Percentiles rank a stretch among this genome's conserved stretches.
Conservation (phyloP, 37 sponge, comb jelly and placozoan genomes). For the Spongilla lacustris region DNA sequence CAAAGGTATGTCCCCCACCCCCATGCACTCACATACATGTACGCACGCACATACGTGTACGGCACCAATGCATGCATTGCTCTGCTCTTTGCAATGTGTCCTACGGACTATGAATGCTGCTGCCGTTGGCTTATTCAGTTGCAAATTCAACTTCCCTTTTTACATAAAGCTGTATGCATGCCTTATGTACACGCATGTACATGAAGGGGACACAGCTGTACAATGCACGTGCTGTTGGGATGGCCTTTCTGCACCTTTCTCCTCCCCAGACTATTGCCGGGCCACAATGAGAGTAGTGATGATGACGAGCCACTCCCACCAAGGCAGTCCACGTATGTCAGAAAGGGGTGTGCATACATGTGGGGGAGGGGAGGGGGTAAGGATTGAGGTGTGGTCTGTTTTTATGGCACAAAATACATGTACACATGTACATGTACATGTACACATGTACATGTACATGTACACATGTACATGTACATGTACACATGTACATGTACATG, state of each 20-base stretch:
- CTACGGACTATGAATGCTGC: no score
- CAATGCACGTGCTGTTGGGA: no score
- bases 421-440: background rate
- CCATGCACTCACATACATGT: background rate
- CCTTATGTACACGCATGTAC: no score
- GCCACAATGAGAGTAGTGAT: background rate
- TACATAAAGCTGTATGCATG: no score
- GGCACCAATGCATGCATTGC: background rate
- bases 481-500: background rate
- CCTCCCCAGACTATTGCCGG: background rate
- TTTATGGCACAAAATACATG: background rate
- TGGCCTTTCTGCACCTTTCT: no score
- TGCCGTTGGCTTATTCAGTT: no score
- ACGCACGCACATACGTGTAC: background rate
- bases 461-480: background rate
- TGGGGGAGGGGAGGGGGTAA: conserved; percentile 10
- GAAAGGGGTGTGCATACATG: background rate
- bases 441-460: background rate
- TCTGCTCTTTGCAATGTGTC: no score
- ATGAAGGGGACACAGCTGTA: no score
- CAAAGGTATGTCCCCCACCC: background rate
- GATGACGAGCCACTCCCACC: background rate
- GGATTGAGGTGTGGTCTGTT: background rate
- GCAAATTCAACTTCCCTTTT: no score
- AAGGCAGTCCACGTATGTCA: background rate